Evolutionary conservation across 2,888 invertebrate genomes (phyloP).

Genomic region (Salticus scenicus): DNA sequence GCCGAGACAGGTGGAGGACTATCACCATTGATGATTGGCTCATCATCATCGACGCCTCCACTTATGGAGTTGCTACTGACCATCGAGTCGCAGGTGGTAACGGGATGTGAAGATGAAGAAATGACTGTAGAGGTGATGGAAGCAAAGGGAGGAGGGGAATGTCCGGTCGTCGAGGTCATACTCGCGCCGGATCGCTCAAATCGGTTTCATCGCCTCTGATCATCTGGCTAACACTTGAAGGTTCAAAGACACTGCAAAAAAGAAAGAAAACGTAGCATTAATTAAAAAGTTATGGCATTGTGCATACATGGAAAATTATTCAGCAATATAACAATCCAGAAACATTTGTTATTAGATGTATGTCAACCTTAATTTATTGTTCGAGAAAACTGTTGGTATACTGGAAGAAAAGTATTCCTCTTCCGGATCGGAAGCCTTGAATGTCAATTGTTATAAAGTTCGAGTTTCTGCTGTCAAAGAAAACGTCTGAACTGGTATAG

Average conservation of each 20-base stretch:
- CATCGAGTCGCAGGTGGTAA: constrained; percentile 38
- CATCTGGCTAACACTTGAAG: constrained; percentile 61
- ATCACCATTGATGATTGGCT: constrained; percentile 50
- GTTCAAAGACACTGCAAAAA: constrained; percentile 41
- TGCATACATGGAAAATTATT: too few relatives aligned
- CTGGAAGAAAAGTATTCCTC: too few relatives aligned
- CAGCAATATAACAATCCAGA: too few relatives aligned
- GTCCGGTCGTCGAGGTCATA: constrained; percentile 70
- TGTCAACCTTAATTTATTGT: too few relatives aligned
- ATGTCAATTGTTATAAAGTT: constrained; percentile 34
- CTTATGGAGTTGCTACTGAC: constrained; percentile 61
- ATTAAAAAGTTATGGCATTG: too few relatives aligned
- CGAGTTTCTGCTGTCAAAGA: constrained; percentile 25
- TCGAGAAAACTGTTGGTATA: too few relatives aligned
- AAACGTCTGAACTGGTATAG: constrained; percentile 39
- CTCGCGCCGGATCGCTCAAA: constrained; percentile 65
- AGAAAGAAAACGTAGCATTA: constrained; percentile 20
- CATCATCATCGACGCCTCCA: constrained; percentile 51
- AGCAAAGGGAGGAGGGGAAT: constrained; percentile 59
- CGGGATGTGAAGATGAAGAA: constrained; percentile 22
- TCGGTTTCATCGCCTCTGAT: constrained; percentile 65
- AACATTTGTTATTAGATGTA: too few relatives aligned
- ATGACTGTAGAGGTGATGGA: constrained; percentile 56
- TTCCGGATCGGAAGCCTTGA: not conserved
- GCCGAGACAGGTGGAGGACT: constrained; percentile 29